These are phyloP conservation scores for Mormyrus hasselquistii DNA, from an alignment of 2,797 vertebrate species.

Conservation along the genomic window DNA sequence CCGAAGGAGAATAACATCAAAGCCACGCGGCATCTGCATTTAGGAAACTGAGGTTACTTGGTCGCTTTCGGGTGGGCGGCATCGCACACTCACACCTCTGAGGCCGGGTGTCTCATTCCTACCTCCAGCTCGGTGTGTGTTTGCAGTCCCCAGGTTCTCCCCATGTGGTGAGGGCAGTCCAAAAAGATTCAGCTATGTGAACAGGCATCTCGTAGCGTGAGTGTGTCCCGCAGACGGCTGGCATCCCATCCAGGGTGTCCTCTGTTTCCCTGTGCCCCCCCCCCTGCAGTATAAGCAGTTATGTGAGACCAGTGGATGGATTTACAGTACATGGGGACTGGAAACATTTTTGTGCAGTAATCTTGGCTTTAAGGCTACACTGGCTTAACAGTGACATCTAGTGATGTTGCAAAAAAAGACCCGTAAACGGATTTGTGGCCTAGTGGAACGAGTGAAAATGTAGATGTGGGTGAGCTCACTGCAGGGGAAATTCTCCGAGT, in stretches of 20 bases:
- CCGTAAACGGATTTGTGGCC: neutral
- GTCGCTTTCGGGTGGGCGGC: neutral
- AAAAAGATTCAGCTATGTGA: neutral
- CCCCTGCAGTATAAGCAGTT: neutral
- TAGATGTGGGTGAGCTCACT: slow-evolving; percentile 56
- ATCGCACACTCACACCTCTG: neutral
- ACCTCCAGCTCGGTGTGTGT: neutral
- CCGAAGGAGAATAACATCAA: neutral
- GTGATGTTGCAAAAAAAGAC: slow-evolving; percentile 38
- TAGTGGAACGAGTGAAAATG: neutral
- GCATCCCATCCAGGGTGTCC: neutral
- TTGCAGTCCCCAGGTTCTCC: neutral
- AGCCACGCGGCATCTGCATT: neutral
- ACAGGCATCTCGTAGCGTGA: neutral
- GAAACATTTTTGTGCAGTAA: neutral
- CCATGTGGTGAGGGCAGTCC: neutral
- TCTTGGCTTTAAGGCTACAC: slow-evolving; percentile 6
- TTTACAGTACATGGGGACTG: neutral
- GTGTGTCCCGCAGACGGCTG: neutral
- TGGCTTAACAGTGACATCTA: slow-evolving; percentile 70
- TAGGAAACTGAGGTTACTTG: neutral
- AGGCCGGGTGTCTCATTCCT: neutral
- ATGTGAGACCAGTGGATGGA: neutral
- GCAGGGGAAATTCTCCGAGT: slow-evolving; percentile 43
- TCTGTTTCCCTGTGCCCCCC: neutral